Base-by-base conservation (phyloP, 2,888 invertebrate genomes). In the Quadroppia sp. region DNA sequence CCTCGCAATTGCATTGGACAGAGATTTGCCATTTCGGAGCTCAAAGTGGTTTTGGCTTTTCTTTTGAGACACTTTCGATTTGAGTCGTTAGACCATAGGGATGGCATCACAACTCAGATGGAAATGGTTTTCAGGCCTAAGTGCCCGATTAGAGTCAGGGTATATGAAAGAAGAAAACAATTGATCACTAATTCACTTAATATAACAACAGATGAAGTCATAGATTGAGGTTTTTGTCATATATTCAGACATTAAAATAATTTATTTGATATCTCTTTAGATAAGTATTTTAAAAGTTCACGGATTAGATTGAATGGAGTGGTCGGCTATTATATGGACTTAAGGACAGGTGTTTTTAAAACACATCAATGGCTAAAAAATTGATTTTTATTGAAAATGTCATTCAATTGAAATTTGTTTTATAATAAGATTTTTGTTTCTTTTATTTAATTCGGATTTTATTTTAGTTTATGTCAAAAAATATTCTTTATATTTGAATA, bases 1-100 rank as follows among this genome's bases (percentile, higher is more conserved):
- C 78, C 77, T 2, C 71, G 75, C n/a, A 77, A 76, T 67, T 74
- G 76, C 42, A 76, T 77, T 36, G 78, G 78, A 25, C 78, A 78
- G 64, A 73, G 76, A 17, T 78, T 78, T 36, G 78, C 78, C 2
- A 70, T 78, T 50, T 45, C 77, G 25, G 78, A 78, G 75, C 73
- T 77, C 20, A 78, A 78, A 67, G 77, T 76, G 1, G 76, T 78
- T 2, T 74, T 78, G n/a, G 77, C 77, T 17, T 75, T 75, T 28
- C 53, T 78, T 20, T 36, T 78, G 13, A 72, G 78, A 36, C 72
- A 77, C 45, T 78, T 76, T 28, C 69, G 61, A 9, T 69, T 78
- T 9, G 74, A 76, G 53, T 76, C 78, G 1, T 20, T 78, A 6
- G 77, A 78, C 36, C 59, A 71, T 1, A 48, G 73, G 25, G 78